Conservation (phyloP, 2,888 invertebrate genomes). For the Trachelus iudaicus region DNA sequence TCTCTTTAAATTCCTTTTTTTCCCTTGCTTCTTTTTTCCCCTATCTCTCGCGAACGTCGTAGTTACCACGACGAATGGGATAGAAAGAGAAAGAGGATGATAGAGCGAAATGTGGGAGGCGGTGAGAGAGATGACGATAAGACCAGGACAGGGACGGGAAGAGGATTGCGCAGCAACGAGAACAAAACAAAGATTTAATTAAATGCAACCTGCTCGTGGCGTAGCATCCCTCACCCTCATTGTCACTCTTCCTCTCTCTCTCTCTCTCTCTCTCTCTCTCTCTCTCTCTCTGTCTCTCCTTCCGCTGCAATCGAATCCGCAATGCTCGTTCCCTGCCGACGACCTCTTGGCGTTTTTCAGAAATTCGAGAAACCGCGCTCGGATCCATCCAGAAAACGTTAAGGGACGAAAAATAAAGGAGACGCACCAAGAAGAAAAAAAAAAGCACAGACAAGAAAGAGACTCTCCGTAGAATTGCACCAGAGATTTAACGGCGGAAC, state of each 20-base stretch:
- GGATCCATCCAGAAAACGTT: not conserved
- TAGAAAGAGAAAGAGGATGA: no score
- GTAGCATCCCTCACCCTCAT: conserved; percentile 4
- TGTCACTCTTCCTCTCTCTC: not conserved
- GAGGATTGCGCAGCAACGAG: conserved; percentile 4
- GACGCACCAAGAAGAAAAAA: not conserved
- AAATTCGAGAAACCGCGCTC: not conserved
- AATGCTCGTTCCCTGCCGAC: not conserved
- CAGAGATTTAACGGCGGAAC: not conserved
- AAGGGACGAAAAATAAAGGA: not conserved
- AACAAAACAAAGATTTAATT: conserved; percentile 40
- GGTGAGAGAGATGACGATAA: no score
- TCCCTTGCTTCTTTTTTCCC: no score
- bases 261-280: conserved; percentile 17
- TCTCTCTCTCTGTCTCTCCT: not conserved
- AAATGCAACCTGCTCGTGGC: conserved; percentile 31
- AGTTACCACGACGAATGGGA: no score
- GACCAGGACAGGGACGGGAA: not conserved
- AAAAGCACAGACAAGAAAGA: not conserved
- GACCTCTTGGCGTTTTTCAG: not conserved
- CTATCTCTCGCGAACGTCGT: no score
- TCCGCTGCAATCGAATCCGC: not conserved
- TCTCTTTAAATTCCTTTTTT: no score
- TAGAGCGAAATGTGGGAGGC: no score
- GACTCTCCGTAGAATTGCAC: not conserved